Evolutionary conservation across 2,797 vertebrate species (phyloP), one percentile per base, ranked within the genome.

Genomic region (Distichodus sexfasciatus): DNA sequence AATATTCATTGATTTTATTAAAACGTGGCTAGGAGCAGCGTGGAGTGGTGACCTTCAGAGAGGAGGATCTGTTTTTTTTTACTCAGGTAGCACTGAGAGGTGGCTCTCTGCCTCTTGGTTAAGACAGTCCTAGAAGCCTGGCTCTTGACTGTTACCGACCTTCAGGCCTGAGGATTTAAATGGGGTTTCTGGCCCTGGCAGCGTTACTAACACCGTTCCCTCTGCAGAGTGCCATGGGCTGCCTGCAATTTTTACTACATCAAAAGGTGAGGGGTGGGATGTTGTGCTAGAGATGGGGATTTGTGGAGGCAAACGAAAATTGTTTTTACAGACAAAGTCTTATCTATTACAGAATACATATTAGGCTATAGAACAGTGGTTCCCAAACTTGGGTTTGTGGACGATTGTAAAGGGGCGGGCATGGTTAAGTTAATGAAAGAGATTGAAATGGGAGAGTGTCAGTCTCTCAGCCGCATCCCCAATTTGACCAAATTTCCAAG

Each of bases 1-100:
- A 90, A 91, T 90, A 92, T 91, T 90, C 87, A 91, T 88, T 84
- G 88, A 86, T 90, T 87, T 71, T 89, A 89, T 90, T 90, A 84
- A 89, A 89, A 87, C 63, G 58, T 82, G 76, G 85, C 89, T 86
- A 72, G 67, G 76, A 89, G 86, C 87, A 72, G 68, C 84, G 84
- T 84, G 79, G 84, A 85, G 83, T 81, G 76, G 80, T 78, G 87
- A 90, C 89, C 88, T 90, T 89, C 82, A 75, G 70, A 78, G 71
- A 66, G 59, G 76, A 10, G 71, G 72, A 79, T 76, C 55, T 72
- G 66, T 60, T 77, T 77, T 46, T 38, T 50, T 46, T 70, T 83
- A 81, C 80, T 70, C 74, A 85, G 84, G 84, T 86, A 81, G 38
- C 38, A 36, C 28, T 44, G 26, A 51, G 61, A 41, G 41, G 51